Evolutionary conservation across 1,140 invertebrate genomes (phyloP).

Genomic region (Macrosteles quadrilineatus): DNA sequence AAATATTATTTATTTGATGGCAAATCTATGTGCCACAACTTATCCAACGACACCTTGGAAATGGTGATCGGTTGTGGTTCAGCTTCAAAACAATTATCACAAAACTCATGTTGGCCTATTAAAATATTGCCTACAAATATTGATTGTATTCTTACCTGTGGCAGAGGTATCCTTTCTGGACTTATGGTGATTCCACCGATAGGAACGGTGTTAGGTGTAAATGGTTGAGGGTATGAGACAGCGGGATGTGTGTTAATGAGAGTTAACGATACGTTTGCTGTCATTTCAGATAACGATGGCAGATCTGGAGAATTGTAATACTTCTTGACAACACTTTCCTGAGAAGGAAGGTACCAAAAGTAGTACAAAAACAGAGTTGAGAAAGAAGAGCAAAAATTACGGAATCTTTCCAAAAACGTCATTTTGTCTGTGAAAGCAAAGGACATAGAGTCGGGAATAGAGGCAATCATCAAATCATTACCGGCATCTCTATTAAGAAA

Average conservation of each 20-base stretch:
- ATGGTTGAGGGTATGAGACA: slow-evolving; percentile 51
- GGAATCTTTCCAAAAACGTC: slow-evolving; percentile 56
- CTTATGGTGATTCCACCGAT: slow-evolving; percentile 60
- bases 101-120: too few species aligned
- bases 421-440: slow-evolving; percentile 54
- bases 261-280: slow-evolving; percentile 48
- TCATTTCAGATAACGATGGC: slow-evolving; percentile 43
- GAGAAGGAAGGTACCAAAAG: neutral
- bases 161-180: slow-evolving; percentile 42
- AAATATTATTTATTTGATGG: too few species aligned
- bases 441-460: slow-evolving; percentile 56
- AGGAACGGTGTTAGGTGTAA: slow-evolving; percentile 57
- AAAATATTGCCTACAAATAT: too few species aligned
- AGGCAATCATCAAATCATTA: slow-evolving; percentile 40
- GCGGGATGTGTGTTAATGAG: slow-evolving; percentile 55
- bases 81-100: too few species aligned
- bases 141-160: slow-evolving; percentile 41
- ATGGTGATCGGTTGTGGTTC: too few species aligned
- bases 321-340: neutral
- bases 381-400: slow-evolving; percentile 48
- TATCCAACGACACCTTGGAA: too few species aligned
- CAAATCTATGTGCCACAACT: too few species aligned
- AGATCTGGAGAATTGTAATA: slow-evolving; percentile 6
- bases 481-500: slow-evolving; percentile 18
- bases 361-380: neutral